These are phyloP conservation scores for Lutraria lutraria DNA, from an alignment of 2,888 invertebrate species.

Conservation along the genomic window DNA sequence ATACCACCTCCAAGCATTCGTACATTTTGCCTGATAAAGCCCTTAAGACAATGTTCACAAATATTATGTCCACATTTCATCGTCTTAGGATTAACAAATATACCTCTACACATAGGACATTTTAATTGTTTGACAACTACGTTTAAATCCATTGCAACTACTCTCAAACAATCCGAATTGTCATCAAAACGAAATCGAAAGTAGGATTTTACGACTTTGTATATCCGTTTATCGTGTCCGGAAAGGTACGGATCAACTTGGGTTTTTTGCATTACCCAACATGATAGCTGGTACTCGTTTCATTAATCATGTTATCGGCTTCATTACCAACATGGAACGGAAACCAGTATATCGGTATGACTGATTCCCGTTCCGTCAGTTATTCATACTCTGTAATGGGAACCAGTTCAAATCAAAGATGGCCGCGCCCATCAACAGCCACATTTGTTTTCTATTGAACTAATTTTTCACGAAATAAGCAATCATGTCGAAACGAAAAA, in stretches of 20 bases:
- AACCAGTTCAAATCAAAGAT: slow-evolving; percentile 34
- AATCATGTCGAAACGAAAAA: slow-evolving; percentile 39
- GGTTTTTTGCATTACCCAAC: no score
- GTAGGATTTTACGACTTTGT: not conserved
- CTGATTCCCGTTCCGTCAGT: no score
- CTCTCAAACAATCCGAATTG: not conserved
- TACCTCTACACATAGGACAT: slow-evolving; percentile 24
- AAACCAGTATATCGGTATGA: no score
- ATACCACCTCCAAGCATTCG: slow-evolving; percentile 26
- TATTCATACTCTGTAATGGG: no score
- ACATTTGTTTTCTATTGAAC: not conserved
- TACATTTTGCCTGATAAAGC: slow-evolving; percentile 23
- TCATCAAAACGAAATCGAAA: not conserved
- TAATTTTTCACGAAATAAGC: not conserved
- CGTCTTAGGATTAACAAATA: slow-evolving; percentile 28
- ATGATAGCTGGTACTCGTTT: no score
- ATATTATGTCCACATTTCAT: slow-evolving; percentile 34
- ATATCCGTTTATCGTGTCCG: no score
- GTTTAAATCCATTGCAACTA: not conserved
- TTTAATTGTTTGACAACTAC: not conserved
- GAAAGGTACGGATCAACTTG: no score
- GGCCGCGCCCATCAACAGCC: slow-evolving; percentile 60
- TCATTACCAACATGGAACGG: no score
- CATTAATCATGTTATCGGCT: no score
- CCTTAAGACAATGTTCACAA: slow-evolving; percentile 28